Conservation (phyloP, 2,113 vertebrate genomes). For the Alectura lathami region DNA sequence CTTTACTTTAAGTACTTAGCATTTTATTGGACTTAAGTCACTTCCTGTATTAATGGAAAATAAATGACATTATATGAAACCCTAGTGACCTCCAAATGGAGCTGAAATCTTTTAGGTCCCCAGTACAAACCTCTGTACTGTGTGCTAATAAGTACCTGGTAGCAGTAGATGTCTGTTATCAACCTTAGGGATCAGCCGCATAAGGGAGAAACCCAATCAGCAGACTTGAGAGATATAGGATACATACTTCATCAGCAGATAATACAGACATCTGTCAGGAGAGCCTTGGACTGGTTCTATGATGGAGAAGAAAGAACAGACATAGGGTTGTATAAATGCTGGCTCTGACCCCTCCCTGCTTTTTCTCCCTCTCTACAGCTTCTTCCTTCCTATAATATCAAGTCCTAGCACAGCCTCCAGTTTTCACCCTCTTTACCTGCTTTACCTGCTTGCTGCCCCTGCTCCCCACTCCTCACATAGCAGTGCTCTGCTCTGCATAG, state of each 20-base stretch:
- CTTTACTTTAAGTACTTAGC: not conserved
- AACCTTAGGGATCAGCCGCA: not conserved
- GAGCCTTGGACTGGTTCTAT: not conserved
- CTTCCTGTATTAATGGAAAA: not conserved
- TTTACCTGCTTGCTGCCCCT: not conserved
- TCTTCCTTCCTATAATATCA: not conserved
- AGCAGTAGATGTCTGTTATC: not conserved
- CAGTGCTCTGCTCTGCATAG: fast-evolving
- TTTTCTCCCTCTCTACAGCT: not conserved
- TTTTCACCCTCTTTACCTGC: not conserved
- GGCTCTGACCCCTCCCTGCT: not conserved
- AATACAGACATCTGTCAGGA: not conserved
- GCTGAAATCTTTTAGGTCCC: constrained; percentile 39
- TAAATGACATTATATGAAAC: constrained; percentile 16
- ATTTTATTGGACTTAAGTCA: constrained; percentile 31
- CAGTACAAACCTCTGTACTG: not conserved
- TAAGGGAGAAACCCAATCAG: constrained; percentile 12
- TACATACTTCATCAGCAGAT: not conserved
- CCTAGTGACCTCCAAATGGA: constrained; percentile 48
- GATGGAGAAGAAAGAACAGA: not conserved
- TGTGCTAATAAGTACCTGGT: constrained; percentile 37
- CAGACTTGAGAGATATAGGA: not conserved
- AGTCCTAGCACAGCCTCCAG: not conserved
- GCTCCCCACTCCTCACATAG: not conserved
- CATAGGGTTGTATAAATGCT: not conserved